phyloP scores from a whole-genome alignment of 2,797 vertebrate species.

The Coregonus ussuriensis region DNA sequence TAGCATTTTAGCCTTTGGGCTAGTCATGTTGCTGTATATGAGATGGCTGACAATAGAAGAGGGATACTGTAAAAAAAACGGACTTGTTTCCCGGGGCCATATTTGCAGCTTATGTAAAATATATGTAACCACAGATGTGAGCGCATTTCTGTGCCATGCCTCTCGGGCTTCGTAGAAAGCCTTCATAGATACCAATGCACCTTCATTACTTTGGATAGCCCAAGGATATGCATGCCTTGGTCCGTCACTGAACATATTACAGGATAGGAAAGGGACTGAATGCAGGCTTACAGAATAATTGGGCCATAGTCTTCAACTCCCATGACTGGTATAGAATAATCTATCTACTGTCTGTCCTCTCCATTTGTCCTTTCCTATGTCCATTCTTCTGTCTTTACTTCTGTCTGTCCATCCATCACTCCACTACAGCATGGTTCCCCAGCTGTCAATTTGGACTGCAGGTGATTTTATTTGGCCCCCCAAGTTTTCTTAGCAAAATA shows the following conservation, averaged over 20 bases:
- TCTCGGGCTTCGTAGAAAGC: not conserved
- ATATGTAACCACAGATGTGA: slow-evolving; percentile 14
- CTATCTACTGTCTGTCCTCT: not conserved
- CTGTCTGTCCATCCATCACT: no score
- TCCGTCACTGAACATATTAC: not conserved
- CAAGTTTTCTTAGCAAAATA: no score
- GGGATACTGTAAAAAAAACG: not conserved
- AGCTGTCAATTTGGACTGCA: no score
- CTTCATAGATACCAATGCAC: not conserved
- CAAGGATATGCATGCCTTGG: not conserved
- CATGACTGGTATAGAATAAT: not conserved
- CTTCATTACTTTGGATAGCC: not conserved
- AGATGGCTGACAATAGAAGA: not conserved
- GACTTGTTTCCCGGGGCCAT: not conserved
- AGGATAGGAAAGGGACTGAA: no score
- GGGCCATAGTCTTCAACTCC: no score
- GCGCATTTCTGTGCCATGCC: not conserved
- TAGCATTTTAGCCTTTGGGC: slow-evolving; percentile 7
- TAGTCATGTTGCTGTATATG: not conserved
- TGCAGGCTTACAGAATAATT: no score
- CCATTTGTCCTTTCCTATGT: not conserved
- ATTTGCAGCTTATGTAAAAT: not conserved
- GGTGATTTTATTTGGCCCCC: no score
- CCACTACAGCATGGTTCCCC: no score
- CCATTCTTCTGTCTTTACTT: not conserved